Evolutionary conservation across 2,113 vertebrate genomes (phyloP).

Genomic region (Paratilapia polleni): DNA sequence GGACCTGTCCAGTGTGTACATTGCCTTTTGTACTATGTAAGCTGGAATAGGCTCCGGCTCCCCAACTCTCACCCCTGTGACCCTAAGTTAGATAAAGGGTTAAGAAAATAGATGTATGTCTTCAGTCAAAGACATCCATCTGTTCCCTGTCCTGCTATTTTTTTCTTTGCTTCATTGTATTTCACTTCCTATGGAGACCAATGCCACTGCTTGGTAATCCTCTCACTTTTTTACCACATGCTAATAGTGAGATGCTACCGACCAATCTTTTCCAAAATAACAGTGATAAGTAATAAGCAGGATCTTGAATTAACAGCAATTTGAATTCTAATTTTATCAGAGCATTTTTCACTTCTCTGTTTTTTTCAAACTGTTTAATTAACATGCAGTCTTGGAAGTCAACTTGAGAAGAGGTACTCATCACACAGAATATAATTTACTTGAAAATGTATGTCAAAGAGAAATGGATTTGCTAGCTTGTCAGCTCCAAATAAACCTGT

Average conservation of each 20-base stretch:
- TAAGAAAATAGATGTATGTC: not conserved
- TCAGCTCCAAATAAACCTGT: not conserved
- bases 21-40: not conserved
- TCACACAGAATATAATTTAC: not conserved
- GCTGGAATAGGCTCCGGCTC: not conserved
- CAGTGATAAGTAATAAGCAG: conserved; percentile 1
- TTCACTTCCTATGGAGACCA: not conserved
- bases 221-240: not conserved
- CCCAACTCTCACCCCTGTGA: not conserved
- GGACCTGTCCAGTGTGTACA: not conserved
- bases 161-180: not conserved
- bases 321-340: not conserved
- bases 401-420: not conserved
- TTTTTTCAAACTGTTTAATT: not conserved
- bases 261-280: not conserved
- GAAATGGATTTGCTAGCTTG: not conserved
- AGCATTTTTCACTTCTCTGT: not conserved
- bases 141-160: not conserved
- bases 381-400: not conserved
- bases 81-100: not conserved
- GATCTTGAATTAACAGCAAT: not conserved
- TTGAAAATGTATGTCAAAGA: not conserved
- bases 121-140: not conserved
- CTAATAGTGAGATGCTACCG: not conserved
- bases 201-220: not conserved